These are phyloP conservation scores for Bradypus variegatus DNA, from an alignment of 2,797 vertebrate species.

Conservation along the genomic window DNA sequence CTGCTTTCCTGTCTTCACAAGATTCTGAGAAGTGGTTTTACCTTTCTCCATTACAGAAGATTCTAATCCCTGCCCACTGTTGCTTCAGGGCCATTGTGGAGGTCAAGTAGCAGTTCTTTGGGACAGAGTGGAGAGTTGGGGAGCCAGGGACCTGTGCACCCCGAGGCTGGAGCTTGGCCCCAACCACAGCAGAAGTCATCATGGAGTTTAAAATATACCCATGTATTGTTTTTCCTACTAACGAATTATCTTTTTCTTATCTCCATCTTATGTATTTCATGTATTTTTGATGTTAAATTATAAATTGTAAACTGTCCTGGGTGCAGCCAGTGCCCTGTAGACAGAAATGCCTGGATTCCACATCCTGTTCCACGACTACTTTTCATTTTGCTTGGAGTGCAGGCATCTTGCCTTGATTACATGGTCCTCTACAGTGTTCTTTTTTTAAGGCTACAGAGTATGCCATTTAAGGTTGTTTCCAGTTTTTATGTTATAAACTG, in stretches of 20 bases:
- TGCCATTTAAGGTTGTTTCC: neutral
- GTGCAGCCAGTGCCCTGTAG: neutral
- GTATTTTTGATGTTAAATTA: neutral
- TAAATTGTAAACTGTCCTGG: neutral
- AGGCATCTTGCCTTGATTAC: neutral
- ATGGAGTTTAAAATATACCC: neutral
- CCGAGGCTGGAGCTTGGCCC: neutral
- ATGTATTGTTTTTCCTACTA: neutral
- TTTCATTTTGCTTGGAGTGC: neutral
- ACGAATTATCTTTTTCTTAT: neutral
- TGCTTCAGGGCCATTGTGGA: neutral
- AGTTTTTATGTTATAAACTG: neutral
- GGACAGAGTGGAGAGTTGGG: neutral
- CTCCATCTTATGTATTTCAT: neutral
- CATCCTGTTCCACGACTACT: neutral
- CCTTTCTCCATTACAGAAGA: neutral
- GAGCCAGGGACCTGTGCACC: neutral
- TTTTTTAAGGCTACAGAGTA: neutral
- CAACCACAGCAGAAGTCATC: neutral
- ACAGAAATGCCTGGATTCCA: neutral
- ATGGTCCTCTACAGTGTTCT: neutral
- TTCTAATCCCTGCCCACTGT: neutral
- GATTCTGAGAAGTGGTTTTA: neutral
- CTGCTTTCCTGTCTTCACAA: neutral
- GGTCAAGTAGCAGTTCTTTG: neutral